Percentiles rank a stretch among this genome's conserved stretches.
phyloP scores from a whole-genome alignment of 2,797 vertebrate species.

The Picus viridis region DNA sequence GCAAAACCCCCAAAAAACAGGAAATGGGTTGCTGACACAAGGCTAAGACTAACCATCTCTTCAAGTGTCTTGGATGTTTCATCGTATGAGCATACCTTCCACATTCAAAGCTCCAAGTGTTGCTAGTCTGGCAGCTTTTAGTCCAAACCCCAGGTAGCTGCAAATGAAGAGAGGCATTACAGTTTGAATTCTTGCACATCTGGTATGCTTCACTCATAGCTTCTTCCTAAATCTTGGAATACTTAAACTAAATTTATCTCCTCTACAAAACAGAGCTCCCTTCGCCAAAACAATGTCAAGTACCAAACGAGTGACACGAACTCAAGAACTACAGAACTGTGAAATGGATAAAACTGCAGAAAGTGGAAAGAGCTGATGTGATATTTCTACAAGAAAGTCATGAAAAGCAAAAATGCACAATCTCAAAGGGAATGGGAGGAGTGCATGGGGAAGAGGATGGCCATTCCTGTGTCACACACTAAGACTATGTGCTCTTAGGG shows the following conservation, averaged over 20 bases:
- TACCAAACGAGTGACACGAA: not conserved
- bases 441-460: not conserved
- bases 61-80: not conserved
- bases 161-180: not conserved
- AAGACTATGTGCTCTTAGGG: not conserved
- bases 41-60: not conserved
- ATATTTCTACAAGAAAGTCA: not conserved
- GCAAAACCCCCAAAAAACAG: not conserved
- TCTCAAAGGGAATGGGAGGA: not conserved
- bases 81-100: conserved; percentile 82
- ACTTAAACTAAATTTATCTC: not conserved
- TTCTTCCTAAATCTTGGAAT: not conserved
- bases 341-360: not conserved
- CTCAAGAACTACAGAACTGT: not conserved
- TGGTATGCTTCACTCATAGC: not conserved
- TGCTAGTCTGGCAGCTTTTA: conserved; percentile 90
- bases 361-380: not conserved
- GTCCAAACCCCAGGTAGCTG: conserved; percentile 96
- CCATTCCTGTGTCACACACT: not conserved
- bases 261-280: not conserved
- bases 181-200: not conserved
- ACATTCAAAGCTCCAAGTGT: conserved; percentile 90
- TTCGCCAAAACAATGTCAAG: not conserved
- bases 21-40: not conserved
- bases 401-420: not conserved